These are phyloP conservation scores for Neria commutata DNA, from an alignment of 2,888 invertebrate genomes.

Conservation along the genomic window DNA sequence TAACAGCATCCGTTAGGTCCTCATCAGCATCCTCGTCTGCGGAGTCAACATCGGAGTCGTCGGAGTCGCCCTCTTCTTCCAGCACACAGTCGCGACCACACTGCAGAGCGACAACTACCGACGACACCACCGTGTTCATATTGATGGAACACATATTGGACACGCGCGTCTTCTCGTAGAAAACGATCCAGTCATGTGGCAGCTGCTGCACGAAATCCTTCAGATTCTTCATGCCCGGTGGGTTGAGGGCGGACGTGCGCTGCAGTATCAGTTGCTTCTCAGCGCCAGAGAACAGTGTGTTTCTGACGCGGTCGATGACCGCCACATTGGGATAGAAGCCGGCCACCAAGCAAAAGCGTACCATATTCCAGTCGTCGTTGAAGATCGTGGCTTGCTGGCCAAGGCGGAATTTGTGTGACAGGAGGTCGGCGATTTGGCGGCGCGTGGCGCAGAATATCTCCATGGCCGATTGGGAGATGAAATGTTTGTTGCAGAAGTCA, in stretches of 20 bases:
- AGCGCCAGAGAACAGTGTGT: constrained; percentile 70
- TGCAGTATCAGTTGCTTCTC: constrained; percentile 66
- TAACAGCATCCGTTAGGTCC: constrained; percentile 3
- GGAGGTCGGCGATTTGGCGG: constrained; percentile 80
- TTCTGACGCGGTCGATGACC: constrained; percentile 70
- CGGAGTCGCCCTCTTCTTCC: constrained; percentile 39
- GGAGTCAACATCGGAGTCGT: constrained; percentile 52
- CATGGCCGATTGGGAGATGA: constrained; percentile 71
- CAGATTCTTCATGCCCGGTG: constrained; percentile 39
- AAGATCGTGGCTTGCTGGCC: constrained; percentile 70
- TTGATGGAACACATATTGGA: constrained; percentile 74
- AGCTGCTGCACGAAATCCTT: constrained; percentile 60
- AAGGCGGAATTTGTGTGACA: constrained; percentile 67
- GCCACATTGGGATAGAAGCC: constrained; percentile 92
- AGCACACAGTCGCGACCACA: constrained; percentile 42
- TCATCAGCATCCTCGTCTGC: constrained; percentile 31
- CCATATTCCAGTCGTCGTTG: constrained; percentile 74
- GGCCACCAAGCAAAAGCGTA: constrained; percentile 86
- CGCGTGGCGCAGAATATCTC: constrained; percentile 88
- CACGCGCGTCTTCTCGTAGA: constrained; percentile 81
- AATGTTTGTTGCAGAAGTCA: constrained; percentile 43
- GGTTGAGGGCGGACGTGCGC: constrained; percentile 66
- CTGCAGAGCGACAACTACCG: constrained; percentile 80
- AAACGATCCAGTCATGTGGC: constrained; percentile 84
- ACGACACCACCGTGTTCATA: constrained; percentile 81